Evolutionary conservation across 1,140 invertebrate genomes (phyloP).

Genomic region (Chrysopa pallens): DNA sequence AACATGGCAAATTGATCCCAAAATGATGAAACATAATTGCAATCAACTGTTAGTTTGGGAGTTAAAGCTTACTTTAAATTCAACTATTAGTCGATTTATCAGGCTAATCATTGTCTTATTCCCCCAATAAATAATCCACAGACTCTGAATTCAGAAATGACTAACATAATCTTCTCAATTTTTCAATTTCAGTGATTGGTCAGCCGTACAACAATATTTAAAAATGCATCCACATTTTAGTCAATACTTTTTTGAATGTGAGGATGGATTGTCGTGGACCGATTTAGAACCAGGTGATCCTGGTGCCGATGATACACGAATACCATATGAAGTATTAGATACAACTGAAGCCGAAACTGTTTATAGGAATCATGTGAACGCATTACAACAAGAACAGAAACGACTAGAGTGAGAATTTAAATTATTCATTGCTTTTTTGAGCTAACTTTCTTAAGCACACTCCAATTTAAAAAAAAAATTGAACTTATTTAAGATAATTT

Average conservation of each 20-base stretch:
- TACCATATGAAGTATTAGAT: conserved; percentile 82
- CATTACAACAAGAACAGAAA: conserved; percentile 76
- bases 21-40: too few species aligned
- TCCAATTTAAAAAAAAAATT: neutral
- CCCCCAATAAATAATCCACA: too few species aligned
- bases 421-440: neutral
- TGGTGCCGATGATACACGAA: conserved; percentile 45
- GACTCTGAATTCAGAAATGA: too few species aligned
- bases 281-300: conserved; percentile 47
- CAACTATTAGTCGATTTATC: too few species aligned
- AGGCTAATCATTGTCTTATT: too few species aligned
- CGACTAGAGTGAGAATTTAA: conserved; percentile 61
- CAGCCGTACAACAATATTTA: conserved; percentile 62
- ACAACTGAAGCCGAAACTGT: conserved; percentile 79
- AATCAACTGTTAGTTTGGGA: too few species aligned
- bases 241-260: conserved; percentile 75
- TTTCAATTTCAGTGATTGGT: conserved; percentile 57
- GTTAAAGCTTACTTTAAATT: too few species aligned
- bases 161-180: neutral
- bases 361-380: conserved; percentile 80
- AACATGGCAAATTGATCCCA: too few species aligned
- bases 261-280: conserved; percentile 63
- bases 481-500: too few species aligned
- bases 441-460: too few species aligned
- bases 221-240: conserved; percentile 76